These are phyloP conservation scores for Zaprionus taronus DNA, from an alignment of 1,140 invertebrate species.

Conservation along the genomic window DNA sequence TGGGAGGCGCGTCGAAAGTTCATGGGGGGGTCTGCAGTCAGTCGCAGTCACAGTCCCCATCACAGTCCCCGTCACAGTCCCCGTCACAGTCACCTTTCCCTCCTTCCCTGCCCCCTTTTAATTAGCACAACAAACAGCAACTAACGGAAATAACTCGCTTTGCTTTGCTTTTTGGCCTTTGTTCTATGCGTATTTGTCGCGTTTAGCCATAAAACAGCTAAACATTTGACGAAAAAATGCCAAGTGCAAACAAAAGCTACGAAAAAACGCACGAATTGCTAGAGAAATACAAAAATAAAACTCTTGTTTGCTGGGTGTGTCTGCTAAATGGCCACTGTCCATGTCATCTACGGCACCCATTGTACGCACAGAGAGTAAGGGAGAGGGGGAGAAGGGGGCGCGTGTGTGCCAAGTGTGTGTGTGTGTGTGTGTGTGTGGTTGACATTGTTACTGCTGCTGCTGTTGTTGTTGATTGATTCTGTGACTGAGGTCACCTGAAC, in stretches of 20 bases:
- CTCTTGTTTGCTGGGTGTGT: slow-evolving; percentile 76
- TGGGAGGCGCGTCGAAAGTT: slow-evolving; percentile 66
- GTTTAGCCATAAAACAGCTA: slow-evolving; percentile 1
- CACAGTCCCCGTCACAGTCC: slow-evolving; percentile 25
- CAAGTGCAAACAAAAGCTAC: slow-evolving; percentile 32
- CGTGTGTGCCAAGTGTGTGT: not conserved
- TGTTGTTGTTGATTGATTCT: slow-evolving; percentile 70
- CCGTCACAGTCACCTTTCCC: slow-evolving; percentile 21
- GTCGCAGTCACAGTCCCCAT: slow-evolving; percentile 12
- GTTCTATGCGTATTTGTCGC: slow-evolving; percentile 44
- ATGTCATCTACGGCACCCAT: slow-evolving; percentile 9
- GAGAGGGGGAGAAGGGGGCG: not conserved
- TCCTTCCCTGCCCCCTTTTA: slow-evolving; percentile 12
- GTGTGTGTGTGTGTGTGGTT: slow-evolving; percentile 9
- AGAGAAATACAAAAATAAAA: slow-evolving; percentile 60
- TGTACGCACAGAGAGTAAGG: not conserved
- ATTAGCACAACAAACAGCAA: slow-evolving; percentile 28
- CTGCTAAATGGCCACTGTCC: slow-evolving; percentile 78
- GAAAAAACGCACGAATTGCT: slow-evolving; percentile 54
- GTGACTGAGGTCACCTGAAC: slow-evolving; percentile 73
- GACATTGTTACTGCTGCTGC: slow-evolving; percentile 34
- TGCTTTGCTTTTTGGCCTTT: slow-evolving; percentile 30
- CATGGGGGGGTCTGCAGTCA: slow-evolving; percentile 67
- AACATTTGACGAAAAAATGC: slow-evolving; percentile 40
- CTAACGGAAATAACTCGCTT: slow-evolving; percentile 37